Evolutionary conservation across 1,140 invertebrate genomes (phyloP).

Genomic region (Melanaphis sacchari): DNA sequence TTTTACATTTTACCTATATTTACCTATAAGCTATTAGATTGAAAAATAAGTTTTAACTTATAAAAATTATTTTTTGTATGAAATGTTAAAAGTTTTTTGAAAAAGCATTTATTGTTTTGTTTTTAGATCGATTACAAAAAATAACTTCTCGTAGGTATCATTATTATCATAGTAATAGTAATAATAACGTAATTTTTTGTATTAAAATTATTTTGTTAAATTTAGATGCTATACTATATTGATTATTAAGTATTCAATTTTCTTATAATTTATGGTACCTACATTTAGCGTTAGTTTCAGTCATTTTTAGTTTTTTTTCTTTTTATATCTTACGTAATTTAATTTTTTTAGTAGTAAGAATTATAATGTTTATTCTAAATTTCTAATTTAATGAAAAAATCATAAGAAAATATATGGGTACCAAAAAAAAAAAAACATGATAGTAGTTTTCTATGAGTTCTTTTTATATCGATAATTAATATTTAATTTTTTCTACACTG

Average conservation of each 20-base stretch:
- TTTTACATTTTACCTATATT: too few species aligned
- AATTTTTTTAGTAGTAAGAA: background rate
- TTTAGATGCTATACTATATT: background rate
- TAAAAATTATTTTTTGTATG: background rate
- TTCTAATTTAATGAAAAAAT: background rate
- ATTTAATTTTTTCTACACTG: background rate
- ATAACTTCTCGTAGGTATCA: background rate
- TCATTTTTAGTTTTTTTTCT: too few species aligned
- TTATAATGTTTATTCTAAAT: background rate
- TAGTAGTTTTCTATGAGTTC: background rate
- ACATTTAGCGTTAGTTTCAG: too few species aligned
- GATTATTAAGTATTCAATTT: background rate
- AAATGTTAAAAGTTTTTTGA: background rate
- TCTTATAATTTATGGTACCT: background rate
- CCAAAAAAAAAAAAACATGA: background rate
- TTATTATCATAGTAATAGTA: background rate
- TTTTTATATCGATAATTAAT: background rate
- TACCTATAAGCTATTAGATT: too few species aligned
- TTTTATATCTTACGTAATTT: too few species aligned
- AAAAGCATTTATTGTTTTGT: background rate
- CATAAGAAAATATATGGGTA: too few species aligned
- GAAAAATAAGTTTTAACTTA: background rate
- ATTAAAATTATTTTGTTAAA: background rate
- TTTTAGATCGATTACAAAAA: background rate
- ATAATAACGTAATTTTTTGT: background rate